These are phyloP conservation scores for Xestobium rufovillosum DNA, from an alignment of 2,888 invertebrate genomes.

Conservation along the genomic window DNA sequence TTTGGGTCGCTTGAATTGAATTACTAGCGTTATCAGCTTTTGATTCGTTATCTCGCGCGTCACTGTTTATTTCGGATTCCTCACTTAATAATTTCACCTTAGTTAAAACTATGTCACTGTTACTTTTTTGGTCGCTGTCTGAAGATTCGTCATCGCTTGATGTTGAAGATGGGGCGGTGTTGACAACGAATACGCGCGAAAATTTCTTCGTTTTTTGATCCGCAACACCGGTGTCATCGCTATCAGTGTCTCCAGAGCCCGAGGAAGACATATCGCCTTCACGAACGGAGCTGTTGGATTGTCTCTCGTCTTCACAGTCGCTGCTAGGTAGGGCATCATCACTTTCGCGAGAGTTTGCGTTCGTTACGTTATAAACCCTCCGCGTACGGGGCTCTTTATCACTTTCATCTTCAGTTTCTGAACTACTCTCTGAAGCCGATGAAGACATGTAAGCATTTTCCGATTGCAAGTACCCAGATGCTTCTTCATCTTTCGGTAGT, in stretches of 20 bases:
- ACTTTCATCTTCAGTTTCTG: slow-evolving; percentile 39
- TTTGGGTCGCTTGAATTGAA: neutral
- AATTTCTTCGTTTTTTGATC: slow-evolving; percentile 50
- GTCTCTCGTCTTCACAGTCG: slow-evolving; percentile 33
- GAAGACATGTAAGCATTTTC: slow-evolving; percentile 52
- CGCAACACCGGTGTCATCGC: slow-evolving; percentile 51
- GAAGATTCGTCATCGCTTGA: slow-evolving; percentile 26
- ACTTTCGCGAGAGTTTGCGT: slow-evolving; percentile 32
- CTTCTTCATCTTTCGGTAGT: slow-evolving; percentile 19
- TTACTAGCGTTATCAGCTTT: slow-evolving; percentile 6
- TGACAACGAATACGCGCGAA: slow-evolving; percentile 62
- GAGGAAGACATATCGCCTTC: slow-evolving; percentile 37
- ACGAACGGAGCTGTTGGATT: slow-evolving; percentile 44
- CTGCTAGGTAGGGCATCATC: slow-evolving; percentile 39
- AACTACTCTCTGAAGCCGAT: slow-evolving; percentile 46
- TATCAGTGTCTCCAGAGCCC: slow-evolving; percentile 41
- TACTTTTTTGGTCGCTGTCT: slow-evolving; percentile 50
- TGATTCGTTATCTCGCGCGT: slow-evolving; percentile 7
- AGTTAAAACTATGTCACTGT: slow-evolving; percentile 36
- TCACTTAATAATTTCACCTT: neutral
- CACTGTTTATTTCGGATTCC: neutral
- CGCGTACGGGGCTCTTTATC: slow-evolving; percentile 41
- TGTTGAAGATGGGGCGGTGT: slow-evolving; percentile 46
- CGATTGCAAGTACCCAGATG: slow-evolving; percentile 43
- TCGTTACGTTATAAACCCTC: slow-evolving; percentile 37